Conservation (phyloP, 2,888 invertebrate genomes). For the Stenchaetothrips biformis region DNA sequence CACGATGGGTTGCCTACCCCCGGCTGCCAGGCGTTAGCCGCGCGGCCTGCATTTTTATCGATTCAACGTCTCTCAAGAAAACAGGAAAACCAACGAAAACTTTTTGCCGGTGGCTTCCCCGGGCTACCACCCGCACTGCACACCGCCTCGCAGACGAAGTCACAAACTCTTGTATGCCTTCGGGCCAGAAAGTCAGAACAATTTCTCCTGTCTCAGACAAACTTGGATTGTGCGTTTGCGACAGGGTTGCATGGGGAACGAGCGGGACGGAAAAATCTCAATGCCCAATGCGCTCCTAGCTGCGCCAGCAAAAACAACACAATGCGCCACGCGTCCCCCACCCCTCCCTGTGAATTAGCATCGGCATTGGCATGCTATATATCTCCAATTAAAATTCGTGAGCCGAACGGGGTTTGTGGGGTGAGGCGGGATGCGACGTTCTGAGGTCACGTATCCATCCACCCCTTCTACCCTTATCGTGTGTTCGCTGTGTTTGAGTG, state of each 20-base stretch:
- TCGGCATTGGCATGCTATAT: slow-evolving; percentile 7
- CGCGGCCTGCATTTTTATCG: no score
- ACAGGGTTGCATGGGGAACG: no score
- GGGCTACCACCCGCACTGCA: background rate
- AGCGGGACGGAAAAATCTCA: no score
- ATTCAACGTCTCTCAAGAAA: no score
- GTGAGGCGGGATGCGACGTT: background rate
- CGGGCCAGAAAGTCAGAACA: no score
- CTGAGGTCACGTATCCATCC: background rate
- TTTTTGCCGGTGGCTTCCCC: background rate
- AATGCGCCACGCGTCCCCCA: background rate
- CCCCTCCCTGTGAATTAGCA: background rate
- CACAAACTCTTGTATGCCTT: no score
- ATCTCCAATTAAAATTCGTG: slow-evolving; percentile 17
- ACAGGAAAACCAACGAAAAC: no score
- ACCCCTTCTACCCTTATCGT: background rate
- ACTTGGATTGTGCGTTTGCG: no score
- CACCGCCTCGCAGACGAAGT: no score
- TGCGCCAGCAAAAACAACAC: background rate
- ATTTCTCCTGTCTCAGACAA: no score
- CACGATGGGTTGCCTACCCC: slow-evolving; percentile 3
- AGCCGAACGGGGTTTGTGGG: background rate
- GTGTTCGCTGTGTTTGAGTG: background rate
- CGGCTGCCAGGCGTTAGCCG: background rate
- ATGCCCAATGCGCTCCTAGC: no score